Percentiles rank a stretch among this genome's conserved stretches.
Conservation (phyloP, 2,888 invertebrate species). For the Lasioglossum lativentre region DNA sequence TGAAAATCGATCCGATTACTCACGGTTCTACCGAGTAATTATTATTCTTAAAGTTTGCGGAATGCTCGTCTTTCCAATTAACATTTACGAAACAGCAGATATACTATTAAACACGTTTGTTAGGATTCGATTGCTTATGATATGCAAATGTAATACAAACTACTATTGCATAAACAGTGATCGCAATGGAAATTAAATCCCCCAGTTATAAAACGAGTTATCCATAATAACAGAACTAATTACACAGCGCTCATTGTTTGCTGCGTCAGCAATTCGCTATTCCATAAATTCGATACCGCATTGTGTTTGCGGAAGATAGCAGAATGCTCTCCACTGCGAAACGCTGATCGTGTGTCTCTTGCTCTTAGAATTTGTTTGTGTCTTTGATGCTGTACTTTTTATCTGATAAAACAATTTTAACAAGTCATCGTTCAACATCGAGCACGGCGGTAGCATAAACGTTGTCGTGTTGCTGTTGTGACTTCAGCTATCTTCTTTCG, state of each 20-base stretch:
- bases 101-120: no score
- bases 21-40: no score
- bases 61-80: no score
- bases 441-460: background rate
- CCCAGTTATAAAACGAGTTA: background rate
- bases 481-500: no score
- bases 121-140: background rate
- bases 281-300: background rate
- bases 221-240: background rate
- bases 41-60: no score
- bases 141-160: background rate
- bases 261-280: background rate
- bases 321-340: background rate
- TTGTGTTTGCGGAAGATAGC: background rate
- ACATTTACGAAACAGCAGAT: no score
- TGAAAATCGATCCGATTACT: background rate
- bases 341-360: background rate
- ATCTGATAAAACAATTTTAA: background rate
- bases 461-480: background rate
- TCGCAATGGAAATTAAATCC: background rate
- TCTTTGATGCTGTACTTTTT: background rate
- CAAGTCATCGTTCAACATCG: background rate
- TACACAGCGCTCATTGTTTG: background rate
- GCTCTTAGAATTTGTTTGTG: background rate
- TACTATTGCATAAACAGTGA: background rate